phyloP scores from a whole-genome alignment of 1,140 invertebrate genomes.

The Heliconius hermathena region DNA sequence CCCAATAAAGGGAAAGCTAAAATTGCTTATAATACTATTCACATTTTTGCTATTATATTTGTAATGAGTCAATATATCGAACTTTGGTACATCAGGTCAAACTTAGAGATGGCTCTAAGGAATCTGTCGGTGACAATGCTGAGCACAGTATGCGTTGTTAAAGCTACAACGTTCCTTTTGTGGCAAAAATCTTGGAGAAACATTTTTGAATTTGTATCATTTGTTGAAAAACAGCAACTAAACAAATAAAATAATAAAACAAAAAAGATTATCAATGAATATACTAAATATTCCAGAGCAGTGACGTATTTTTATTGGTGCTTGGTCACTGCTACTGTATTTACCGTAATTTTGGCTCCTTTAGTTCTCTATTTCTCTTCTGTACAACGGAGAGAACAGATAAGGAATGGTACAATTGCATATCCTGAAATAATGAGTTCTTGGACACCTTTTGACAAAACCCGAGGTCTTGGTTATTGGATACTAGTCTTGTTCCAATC shows the following conservation, averaged over 20 bases:
- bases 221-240: slow-evolving; percentile 54
- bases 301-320: slow-evolving; percentile 66
- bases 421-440: slow-evolving; percentile 71
- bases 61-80: slow-evolving; percentile 66
- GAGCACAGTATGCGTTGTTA: slow-evolving; percentile 62
- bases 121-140: slow-evolving; percentile 69
- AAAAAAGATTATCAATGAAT: slow-evolving; percentile 47
- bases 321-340: slow-evolving; percentile 57
- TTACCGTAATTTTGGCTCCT: slow-evolving; percentile 65
- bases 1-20: slow-evolving; percentile 37
- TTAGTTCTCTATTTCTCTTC: slow-evolving; percentile 53
- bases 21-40: slow-evolving; percentile 51
- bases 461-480: slow-evolving; percentile 55
- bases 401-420: slow-evolving; percentile 46
- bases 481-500: slow-evolving; percentile 48
- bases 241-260: slow-evolving; percentile 44
- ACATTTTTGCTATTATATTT: slow-evolving; percentile 56
- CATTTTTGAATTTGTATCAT: slow-evolving; percentile 57
- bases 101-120: slow-evolving; percentile 56
- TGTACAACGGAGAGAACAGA: slow-evolving; percentile 37
- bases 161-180: slow-evolving; percentile 59
- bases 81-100: slow-evolving; percentile 57
- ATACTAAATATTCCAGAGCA: slow-evolving; percentile 61
- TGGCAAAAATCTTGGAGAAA: slow-evolving; percentile 62
- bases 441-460: slow-evolving; percentile 63